A percentile compares a stretch with the other conserved stretches of the same genome.
Conservation (phyloP, 1,140 invertebrate genomes). For the Diprion similis region DNA sequence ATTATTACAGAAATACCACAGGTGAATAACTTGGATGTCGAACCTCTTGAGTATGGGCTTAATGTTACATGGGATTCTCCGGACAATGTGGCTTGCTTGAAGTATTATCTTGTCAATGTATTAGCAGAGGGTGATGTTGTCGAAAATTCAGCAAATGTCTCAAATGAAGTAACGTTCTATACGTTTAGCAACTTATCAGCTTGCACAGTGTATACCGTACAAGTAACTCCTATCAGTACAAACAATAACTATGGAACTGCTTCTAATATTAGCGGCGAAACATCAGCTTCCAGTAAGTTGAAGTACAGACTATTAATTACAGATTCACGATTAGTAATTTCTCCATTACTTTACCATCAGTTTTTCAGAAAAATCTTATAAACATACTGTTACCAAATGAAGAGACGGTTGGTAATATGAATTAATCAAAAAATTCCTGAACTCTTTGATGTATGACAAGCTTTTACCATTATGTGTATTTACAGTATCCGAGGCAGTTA, state of each 20-base stretch:
- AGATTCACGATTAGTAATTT: too few relatives aligned
- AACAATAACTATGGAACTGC: neutral
- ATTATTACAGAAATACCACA: conserved; percentile 18
- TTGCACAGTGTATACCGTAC: neutral
- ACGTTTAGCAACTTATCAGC: neutral
- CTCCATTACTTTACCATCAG: too few relatives aligned
- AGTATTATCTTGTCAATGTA: neutral
- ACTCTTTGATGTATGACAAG: too few relatives aligned
- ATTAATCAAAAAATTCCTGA: too few relatives aligned
- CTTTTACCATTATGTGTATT: too few relatives aligned
- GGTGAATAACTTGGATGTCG: neutral
- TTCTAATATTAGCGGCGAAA: neutral
- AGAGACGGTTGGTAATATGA: too few relatives aligned
- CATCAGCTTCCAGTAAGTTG: neutral
- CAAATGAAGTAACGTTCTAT: too few relatives aligned
- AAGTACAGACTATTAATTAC: too few relatives aligned
- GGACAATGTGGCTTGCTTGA: neutral
- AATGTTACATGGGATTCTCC: neutral
- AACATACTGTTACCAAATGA: too few relatives aligned
- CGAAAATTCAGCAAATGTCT: too few relatives aligned
- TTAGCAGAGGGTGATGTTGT: neutral
- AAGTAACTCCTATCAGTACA: neutral
- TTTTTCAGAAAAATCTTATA: too few relatives aligned
- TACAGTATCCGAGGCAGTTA: too few relatives aligned
- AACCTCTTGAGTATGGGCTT: neutral